Evolutionary conservation across 2,888 invertebrate genomes (phyloP), one percentile per base, ranked within the genome.

Genomic region (Leucoma salicis): DNA sequence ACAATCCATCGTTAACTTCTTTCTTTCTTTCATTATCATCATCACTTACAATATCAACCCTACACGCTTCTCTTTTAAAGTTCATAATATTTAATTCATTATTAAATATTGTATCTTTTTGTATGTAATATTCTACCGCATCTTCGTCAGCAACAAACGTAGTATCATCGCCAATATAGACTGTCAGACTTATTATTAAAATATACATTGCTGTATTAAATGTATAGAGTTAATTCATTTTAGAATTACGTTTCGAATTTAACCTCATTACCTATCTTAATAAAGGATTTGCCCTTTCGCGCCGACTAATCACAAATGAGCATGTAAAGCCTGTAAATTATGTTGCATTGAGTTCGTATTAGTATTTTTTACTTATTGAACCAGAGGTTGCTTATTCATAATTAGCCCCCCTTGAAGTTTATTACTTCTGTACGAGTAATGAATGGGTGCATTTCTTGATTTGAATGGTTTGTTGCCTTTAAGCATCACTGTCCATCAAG

Each of bases 181-280:
- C 80, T 70, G 53, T 87, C 74, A 53, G 59, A 60, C 66, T 71
- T 66, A 63, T 73, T 60, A 50, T 62, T 81, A 82, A 67, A 66
- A 75, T 66, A 62, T 70, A 76, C 66, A 70, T 78, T 85, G 54
- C 74, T 45, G 63, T 81, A 78, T 31, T 39, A 32, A 35, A 35
- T 29, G 35, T 34, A 35, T 49, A 47, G 49, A 75, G 66, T 71
- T 83, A 49, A 52, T 58, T 35, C 74, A 49, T 79, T 85, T 70
- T 62, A 39, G 58, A 67, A 64, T 56, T 75, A 53, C 42, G 48
- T 45, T 56, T 53, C 49, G 71, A 76, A 81, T 85, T 89, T 89
- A 88, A 89, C 88, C 89, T 88, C 89, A 89, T 89, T 89, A 88
- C 88, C 89, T 88, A 89, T 89, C 89, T 89, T 89, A 89, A 88